Base-by-base conservation (phyloP, 2,113 vertebrate genomes). In the Micronycteris hirsuta region DNA sequence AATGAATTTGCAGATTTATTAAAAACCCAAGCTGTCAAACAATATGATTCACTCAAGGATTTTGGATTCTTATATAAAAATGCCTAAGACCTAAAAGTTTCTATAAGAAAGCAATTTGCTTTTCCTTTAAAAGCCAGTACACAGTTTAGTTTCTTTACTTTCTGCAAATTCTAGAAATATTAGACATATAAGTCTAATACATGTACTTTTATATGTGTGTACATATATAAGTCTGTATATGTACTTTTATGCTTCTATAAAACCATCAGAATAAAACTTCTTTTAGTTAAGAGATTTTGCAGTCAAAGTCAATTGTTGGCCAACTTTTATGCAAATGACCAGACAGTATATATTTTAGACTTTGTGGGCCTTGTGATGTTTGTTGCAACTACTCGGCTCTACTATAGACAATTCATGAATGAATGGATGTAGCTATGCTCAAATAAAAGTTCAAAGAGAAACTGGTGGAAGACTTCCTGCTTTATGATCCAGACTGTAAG, bases 1-100 rank as follows among this genome's bases (percentile, higher is more conserved):
- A 81, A 56, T 63, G 41, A 36, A 86, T 13, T 73, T 65, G 81
- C 2, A 45, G 5, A 84, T 38, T 78, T 56, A 67, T 78, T 31
- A 54, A 76, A 94, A 94, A n/a, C 31, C 49, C 63, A 54, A 73
- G 63, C 13, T 86, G 4, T 91, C 56, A 47, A 63, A 45, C 7
- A 86, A n/a, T 33, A 73, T 82, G 45, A 87, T 68, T 87, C 28
- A 65, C 24, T 31, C 4, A 38, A 38, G 22, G 6, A 58, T 47
- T 92, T 92, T 83, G 38, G 45, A 74, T 83, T 76, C 31, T 65
- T 94, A 5, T 28, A n/a, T 63, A 73, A 88, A 87, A 93, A 94
- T 56, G 31, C 24, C 67, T 87, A 49, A 41, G 38, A 67, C 26
- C 26, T 92, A 58, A 15, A 12, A 88, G 33, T 92, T 95, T 87